Evolutionary conservation across 2,888 invertebrate species (phyloP), one percentile per base, ranked within the genome.

Genomic region (Rhagium mordax): DNA sequence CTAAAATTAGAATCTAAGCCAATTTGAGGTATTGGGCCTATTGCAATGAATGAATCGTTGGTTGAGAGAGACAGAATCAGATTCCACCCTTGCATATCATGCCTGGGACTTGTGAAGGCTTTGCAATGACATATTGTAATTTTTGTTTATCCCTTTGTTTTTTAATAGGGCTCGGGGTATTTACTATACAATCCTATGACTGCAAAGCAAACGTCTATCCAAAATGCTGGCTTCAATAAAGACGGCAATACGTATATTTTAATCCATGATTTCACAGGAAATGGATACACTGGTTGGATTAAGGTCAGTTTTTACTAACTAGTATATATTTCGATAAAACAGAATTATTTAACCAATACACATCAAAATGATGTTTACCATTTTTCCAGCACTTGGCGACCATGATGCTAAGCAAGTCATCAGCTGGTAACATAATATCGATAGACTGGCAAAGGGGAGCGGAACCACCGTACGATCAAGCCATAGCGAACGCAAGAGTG

Each of bases 401-500:
- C 53, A 68, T 77, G 16, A 41, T 82, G 16, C 70, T 76, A n/a
- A 64, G 64, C 8, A 62, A 71, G 13, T 65, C 70, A 0, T 48
- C 72, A 16, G 69, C 74, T 15, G 71, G 83, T 66, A 90, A 89
- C 76, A 84, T 90, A 5, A 86, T 90, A 51, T 88, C 89, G 4
- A 87, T 91, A 4, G 90, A 91, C 81, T 91, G 90, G 90, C 87
- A 87, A 75, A 82, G 86, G 48, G 91, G 90, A 0, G 89, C 90
- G 0, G 88, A 87, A 64, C 90, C 90, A 0, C 89, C 89, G 0
- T 91, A 90, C 79, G 87, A 88, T 29, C 90, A 90, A 81, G 91
- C 91, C 0, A 89, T 90, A 13, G 89, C 91, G 10, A 92, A 92
- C 82, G 89, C 90, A 0, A 84, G 91, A 70, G 84, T 91, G n/a